These are phyloP conservation scores for Asobara japonica DNA, from an alignment of 1,140 invertebrate genomes.

Conservation along the genomic window DNA sequence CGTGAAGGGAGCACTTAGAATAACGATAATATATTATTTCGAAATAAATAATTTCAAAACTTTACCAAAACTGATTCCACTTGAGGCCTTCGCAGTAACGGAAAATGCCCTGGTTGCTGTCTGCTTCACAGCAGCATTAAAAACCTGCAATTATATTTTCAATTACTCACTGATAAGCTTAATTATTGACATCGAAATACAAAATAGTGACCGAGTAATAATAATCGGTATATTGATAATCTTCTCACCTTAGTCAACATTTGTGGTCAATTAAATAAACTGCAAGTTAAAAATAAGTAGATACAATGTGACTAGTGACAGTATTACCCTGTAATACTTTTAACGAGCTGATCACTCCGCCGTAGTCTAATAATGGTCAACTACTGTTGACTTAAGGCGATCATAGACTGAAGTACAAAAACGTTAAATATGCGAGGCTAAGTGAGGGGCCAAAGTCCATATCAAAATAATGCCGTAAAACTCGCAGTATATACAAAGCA, in stretches of 20 bases:
- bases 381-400: too few relatives aligned
- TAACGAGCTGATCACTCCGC: too few relatives aligned
- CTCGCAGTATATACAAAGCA: too few relatives aligned
- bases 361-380: too few relatives aligned
- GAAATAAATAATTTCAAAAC: slow-evolving; percentile 24
- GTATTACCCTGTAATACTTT: too few relatives aligned
- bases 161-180: not conserved
- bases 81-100: slow-evolving; percentile 36
- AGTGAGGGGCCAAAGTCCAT: slow-evolving; percentile 5
- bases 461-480: too few relatives aligned
- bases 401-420: too few relatives aligned
- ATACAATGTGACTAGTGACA: too few relatives aligned
- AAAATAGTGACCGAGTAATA: too few relatives aligned
- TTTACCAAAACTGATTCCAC: slow-evolving; percentile 58
- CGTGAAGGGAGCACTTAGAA: too few relatives aligned
- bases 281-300: too few relatives aligned
- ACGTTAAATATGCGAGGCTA: not conserved
- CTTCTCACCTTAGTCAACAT: slow-evolving; percentile 42
- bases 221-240: not conserved
- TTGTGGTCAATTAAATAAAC: not conserved
- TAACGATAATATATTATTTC: too few relatives aligned
- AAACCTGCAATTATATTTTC: slow-evolving; percentile 40
- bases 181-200: not conserved
- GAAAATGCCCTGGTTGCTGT: slow-evolving; percentile 48
- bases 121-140: slow-evolving; percentile 33